These are phyloP conservation scores for Corythoichthys intestinalis DNA, from an alignment of 2,113 vertebrate species.

Conservation along the genomic window DNA sequence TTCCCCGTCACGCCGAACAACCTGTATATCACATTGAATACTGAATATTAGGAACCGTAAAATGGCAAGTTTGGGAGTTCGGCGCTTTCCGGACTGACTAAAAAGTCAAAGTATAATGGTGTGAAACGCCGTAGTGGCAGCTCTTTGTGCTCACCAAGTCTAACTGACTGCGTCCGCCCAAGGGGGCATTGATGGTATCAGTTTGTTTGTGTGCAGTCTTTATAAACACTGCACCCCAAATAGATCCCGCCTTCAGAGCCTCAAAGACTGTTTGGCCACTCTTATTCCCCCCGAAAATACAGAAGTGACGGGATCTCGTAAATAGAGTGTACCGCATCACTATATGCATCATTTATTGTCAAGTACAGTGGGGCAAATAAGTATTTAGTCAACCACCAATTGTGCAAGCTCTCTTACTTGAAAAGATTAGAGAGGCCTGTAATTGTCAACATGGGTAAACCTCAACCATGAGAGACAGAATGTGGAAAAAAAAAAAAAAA, in stretches of 20 bases:
- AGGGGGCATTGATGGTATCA: background rate
- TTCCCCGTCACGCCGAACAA: slow-evolving; percentile 97
- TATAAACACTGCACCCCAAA: background rate
- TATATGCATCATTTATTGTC: background rate
- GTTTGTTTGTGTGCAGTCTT: background rate
- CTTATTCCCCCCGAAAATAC: background rate
- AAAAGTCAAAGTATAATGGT: background rate
- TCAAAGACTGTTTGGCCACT: background rate
- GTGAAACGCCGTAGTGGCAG: background rate
- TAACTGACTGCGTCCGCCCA: background rate
- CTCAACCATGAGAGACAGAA: too few relatives aligned
- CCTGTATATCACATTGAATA: slow-evolving; percentile 59
- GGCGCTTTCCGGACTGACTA: background rate
- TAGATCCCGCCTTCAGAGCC: background rate
- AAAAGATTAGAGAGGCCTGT: too few relatives aligned
- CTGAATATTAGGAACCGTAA: background rate
- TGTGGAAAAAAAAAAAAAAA: too few relatives aligned
- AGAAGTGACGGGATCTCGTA: background rate
- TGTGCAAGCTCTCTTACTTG: too few relatives aligned
- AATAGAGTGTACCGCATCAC: background rate
- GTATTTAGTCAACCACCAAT: too few relatives aligned
- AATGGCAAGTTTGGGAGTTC: background rate
- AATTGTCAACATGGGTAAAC: too few relatives aligned
- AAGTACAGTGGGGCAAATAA: too few relatives aligned
- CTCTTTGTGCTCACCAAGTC: background rate